Evolutionary conservation across 2,888 invertebrate species (phyloP).

Genomic region (Teinopalpus imperialis): DNA sequence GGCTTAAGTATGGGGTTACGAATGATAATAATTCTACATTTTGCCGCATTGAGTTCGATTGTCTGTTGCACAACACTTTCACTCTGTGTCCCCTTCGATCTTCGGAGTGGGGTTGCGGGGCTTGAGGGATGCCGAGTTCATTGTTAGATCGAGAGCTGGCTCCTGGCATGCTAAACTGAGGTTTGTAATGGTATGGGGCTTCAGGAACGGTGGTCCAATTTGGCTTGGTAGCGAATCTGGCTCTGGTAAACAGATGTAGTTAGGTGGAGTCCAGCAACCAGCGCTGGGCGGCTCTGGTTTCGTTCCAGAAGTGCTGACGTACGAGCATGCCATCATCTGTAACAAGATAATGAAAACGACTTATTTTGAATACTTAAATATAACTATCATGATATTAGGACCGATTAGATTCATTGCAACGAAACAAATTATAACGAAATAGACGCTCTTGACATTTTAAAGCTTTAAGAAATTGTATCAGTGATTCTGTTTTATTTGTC

Average conservation of each 20-base stretch:
- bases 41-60: constrained; percentile 43
- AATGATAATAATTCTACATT: constrained; percentile 54
- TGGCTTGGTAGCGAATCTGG: constrained; percentile 31
- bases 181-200: constrained; percentile 33
- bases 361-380: constrained; percentile 22
- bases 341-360: constrained; percentile 27
- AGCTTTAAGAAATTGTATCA: too few relatives aligned
- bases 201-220: constrained; percentile 34
- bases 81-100: constrained; percentile 57
- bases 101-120: constrained; percentile 38
- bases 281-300: constrained; percentile 54
- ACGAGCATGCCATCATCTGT: constrained; percentile 81
- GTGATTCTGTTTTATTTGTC: too few relatives aligned
- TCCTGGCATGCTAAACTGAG: constrained; percentile 37
- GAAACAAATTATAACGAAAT: too few relatives aligned
- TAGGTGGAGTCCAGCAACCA: constrained; percentile 67
- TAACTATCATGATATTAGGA: too few relatives aligned
- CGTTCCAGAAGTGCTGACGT: constrained; percentile 62
- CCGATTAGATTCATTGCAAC: too few relatives aligned
- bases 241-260: constrained; percentile 36
- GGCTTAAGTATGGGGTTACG: constrained; percentile 33
- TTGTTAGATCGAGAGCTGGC: constrained; percentile 65
- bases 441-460: too few relatives aligned
- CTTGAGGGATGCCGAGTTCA: constrained; percentile 48
- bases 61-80: constrained; percentile 74